Evolutionary conservation across 2,113 vertebrate species (phyloP), one percentile per base, ranked within the genome.

Genomic region (Boleophthalmus pectinirostris): DNA sequence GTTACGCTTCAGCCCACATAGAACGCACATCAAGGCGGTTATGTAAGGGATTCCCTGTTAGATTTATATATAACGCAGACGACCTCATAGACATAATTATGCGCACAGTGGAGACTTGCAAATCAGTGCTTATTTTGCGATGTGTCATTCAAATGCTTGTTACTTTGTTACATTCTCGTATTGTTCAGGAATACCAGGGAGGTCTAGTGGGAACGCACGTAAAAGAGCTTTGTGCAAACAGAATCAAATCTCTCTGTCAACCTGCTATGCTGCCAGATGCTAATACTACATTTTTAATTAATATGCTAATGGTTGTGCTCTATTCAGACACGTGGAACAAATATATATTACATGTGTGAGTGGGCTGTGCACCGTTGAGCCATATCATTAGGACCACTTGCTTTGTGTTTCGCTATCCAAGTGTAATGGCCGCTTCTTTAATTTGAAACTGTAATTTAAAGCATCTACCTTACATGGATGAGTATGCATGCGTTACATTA

Each of bases 241-340:
- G 73, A 84, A 75, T 61, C 43, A 66, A 43, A 74, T 9, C 63
- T 54, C 16, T 21, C 57, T 38, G 25, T 57, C 38, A 51, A 53
- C 14, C 25, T n/a, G 14, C 1, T 38, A 47, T 29, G 33, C 53
- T 38, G 57, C 69, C 79, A 80, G 73, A 81, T 85, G 80, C 66
- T 53, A 66, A 69, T 80, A 70, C 74, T 76, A 66, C 64, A 83
- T 73, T 75, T 74, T 79, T 78, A 72, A 82, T 74, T 71, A 79
- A 38, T 70, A 60, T 47, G 69, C 53, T 57, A 63, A 68, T 24
- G 46, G 56, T 29, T 45, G 68, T 24, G 60, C 46, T 54, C 68
- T 6, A 7, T 72, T 57, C 46, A 73, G 10, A 56, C 60, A 21
- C 70, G 53, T 78, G 21, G 54, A 82, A 68, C 24, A 76, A 49